A percentile compares a stretch with the other conserved stretches of the same genome.
phyloP scores from a whole-genome alignment of 2,888 invertebrate species.

The Cantharis nigra region DNA sequence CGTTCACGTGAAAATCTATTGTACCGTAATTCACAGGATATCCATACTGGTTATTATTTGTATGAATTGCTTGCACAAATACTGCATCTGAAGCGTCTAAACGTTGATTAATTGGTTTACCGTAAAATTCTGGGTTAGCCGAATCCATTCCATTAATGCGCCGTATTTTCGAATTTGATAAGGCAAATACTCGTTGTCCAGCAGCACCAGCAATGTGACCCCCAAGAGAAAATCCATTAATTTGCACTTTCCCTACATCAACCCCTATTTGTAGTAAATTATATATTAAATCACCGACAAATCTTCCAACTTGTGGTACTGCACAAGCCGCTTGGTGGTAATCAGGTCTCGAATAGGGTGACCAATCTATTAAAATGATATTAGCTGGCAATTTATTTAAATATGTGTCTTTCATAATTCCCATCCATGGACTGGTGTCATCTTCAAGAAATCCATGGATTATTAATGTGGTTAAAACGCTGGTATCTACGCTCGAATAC shows the following conservation, averaged over 20 bases:
- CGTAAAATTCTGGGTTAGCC: neutral
- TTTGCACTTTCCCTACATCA: neutral
- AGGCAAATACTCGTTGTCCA: neutral
- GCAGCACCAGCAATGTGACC: neutral
- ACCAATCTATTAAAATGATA: neutral
- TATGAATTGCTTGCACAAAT: slow-evolving; percentile 4
- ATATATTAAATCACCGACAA: neutral
- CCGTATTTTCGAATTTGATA: neutral
- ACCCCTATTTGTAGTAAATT: no score
- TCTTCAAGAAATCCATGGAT: neutral
- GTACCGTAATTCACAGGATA: neutral
- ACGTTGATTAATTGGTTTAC: neutral
- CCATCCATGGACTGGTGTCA: neutral
- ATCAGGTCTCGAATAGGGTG: neutral
- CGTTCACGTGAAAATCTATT: neutral
- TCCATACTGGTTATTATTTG: neutral
- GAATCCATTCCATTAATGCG: neutral
- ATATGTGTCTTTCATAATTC: neutral
- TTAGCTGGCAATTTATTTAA: neutral
- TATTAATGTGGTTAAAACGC: neutral
- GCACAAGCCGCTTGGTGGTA: neutral
- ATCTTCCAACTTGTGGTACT: neutral
- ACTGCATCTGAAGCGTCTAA: neutral
- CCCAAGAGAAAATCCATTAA: neutral
- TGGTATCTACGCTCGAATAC: neutral